A percentile compares a stretch with the other conserved stretches of the same genome.
Conservation (phyloP, 1,140 invertebrate genomes). For the Drosophila guanche region DNA sequence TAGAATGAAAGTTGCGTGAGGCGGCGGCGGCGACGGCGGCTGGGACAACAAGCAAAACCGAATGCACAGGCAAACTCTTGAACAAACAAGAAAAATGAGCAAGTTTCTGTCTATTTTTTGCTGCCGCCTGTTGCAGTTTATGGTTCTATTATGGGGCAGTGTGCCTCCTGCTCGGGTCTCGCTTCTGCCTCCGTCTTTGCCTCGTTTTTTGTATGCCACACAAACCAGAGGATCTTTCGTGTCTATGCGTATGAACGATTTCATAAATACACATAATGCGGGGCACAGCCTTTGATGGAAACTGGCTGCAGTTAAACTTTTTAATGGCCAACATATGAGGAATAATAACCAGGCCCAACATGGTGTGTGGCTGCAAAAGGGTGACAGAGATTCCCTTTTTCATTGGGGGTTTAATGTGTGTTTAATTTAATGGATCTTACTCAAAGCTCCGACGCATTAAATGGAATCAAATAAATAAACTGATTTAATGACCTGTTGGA, state of each 20-base stretch:
- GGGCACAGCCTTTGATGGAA: constrained; percentile 40
- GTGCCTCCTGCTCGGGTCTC: constrained; percentile 34
- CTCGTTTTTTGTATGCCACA: constrained; percentile 45
- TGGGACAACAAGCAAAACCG: constrained; percentile 33
- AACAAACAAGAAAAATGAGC: constrained; percentile 56
- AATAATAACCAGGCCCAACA: background rate
- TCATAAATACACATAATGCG: constrained; percentile 62
- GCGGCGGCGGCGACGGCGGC: constrained; percentile 20
- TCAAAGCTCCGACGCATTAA: background rate
- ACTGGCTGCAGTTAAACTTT: constrained; percentile 52
- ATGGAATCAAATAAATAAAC: constrained; percentile 35
- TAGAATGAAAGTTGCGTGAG: constrained; percentile 52
- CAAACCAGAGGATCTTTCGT: constrained; percentile 34
- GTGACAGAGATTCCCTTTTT: constrained; percentile 22
- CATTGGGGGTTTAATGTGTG: constrained; percentile 28
- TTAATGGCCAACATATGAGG: constrained; percentile 55
- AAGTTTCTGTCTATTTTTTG: constrained; percentile 49
- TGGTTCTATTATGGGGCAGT: constrained; percentile 60
- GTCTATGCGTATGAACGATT: constrained; percentile 27
- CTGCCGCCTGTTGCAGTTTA: constrained; percentile 62
- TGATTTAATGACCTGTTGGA: constrained; percentile 24
- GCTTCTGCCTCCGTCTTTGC: constrained; percentile 24
- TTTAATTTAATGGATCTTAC: constrained; percentile 35
- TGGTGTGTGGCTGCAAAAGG: constrained; percentile 17
- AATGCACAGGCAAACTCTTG: constrained; percentile 42